Base-by-base conservation (phyloP, 2,888 invertebrate genomes). In the Cryptocheilus praepositus region DNA sequence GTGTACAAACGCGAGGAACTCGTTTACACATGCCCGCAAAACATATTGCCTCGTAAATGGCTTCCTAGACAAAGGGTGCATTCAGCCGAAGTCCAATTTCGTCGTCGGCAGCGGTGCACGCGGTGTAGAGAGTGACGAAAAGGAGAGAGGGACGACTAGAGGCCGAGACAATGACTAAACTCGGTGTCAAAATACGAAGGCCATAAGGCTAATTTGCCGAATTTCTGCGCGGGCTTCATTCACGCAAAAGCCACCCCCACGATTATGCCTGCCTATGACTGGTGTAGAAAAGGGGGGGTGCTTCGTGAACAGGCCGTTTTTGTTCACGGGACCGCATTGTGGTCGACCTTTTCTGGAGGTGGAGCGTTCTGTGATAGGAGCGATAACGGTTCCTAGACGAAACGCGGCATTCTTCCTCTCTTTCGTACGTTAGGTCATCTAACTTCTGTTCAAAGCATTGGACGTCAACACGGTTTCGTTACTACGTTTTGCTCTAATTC, bases 131-230 rank as follows among this genome's bases (percentile, higher is more conserved):
- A 44, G 56, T 43, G 44, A 43, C 19, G 36, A 15, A 18, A 19
- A 18, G 36, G 43, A 55, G 43, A 55, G 18, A 74, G 68, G 67
- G 46, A 66, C 11, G 36, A 18, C n/a, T 43, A 19, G 16, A 56
- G 56, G 43, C 60, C 60, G 75, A 73, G 70, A 83, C 83, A 83
- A 83, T 83, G 74, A 74, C 59, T 56, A 52, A 19, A 16, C 65
- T 71, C 79, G 82, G 83, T 86, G 86, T 88, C 86, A 87, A 87
- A 88, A 87, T 87, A 86, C 85, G 76, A 76, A 74, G 69, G 74
- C 86, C 87, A 86, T 86, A 87, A 83, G 87, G 87, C 88, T 88
- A 88, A 88, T 88, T 88, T 86, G 77, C 75, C 81, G 83, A 82
- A 86, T 83, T 84, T 82, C 79, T 67, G 70, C 70, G 70, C 65